Evolutionary conservation across 1,140 invertebrate genomes (phyloP).

Genomic region (Megalonaias nervosa): DNA sequence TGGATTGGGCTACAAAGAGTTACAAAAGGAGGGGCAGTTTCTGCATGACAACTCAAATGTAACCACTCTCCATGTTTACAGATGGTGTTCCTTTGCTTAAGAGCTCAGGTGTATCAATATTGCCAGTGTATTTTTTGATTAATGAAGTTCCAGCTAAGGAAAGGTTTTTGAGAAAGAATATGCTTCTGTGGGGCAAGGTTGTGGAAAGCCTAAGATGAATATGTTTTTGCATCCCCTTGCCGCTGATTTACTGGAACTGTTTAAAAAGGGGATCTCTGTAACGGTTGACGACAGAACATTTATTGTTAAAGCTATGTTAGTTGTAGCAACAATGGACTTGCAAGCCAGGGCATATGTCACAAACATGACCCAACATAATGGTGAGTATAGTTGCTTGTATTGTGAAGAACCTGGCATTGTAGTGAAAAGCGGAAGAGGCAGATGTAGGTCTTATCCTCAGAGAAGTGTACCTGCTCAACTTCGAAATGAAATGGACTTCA

Average conservation of each 20-base stretch:
- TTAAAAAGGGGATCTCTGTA: constrained; percentile 12
- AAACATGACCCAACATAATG: constrained; percentile 27
- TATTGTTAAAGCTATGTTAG: constrained; percentile 21
- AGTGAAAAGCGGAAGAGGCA: constrained; percentile 18
- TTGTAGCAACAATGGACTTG: constrained; percentile 30
- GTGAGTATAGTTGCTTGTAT: constrained; percentile 19
- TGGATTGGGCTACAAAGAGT: too few relatives aligned
- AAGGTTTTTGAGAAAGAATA: constrained; percentile 28
- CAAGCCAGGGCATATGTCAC: constrained; percentile 25
- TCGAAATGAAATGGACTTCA: neutral
- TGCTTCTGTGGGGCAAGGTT: constrained; percentile 31
- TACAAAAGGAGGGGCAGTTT: constrained; percentile 19
- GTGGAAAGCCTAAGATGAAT: constrained; percentile 2
- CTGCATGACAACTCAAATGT: constrained; percentile 9
- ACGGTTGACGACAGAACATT: neutral
- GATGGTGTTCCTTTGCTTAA: constrained; percentile 32
- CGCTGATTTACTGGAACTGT: constrained; percentile 12
- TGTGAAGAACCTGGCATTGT: constrained; percentile 23
- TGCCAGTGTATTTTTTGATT: constrained; percentile 33
- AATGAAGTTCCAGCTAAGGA: constrained; percentile 22
- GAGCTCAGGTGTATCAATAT: constrained; percentile 22
- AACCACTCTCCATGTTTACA: constrained; percentile 29
- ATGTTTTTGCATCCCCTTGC: constrained; percentile 15
- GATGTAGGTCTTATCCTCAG: constrained; percentile 15
- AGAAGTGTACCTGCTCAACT: neutral